Base-by-base conservation (phyloP, 53 echinoderm and acorn worm genomes). In the Echinometra lucunter region DNA sequence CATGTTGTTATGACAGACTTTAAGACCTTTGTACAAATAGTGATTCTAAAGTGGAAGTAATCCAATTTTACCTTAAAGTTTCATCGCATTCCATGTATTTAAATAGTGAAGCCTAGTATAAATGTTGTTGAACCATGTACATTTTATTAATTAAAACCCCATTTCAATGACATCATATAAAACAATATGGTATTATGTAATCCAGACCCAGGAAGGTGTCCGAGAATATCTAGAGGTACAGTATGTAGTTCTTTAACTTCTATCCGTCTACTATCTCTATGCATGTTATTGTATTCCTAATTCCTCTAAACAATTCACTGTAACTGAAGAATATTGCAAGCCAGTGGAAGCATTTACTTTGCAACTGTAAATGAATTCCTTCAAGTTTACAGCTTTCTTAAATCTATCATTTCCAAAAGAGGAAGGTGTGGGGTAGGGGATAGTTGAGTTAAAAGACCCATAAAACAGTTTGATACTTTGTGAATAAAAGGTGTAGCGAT, bases 151-250 rank as follows among this genome's bases (percentile, higher is more conserved):
- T 45, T 85, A 1, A 85, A 45, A 45, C 49, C 10, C 13, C 27
- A 8, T 45, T 85, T 45, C 34, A 47, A n/a, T 45, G n/a, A 85
- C 13, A 44, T 85, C 85, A 85, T 85, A n/a, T n/a, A 5, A 19
- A 10, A 7, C 27, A 60, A 57, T 63, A 35, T 32, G 45, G 16
- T 90, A 40, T 56, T 40, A 27, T 45, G 47, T 38, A 91, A 91
- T 47, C 27, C 45, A 94, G 94, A 94, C 94, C 0, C 94, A 94
- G 94, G 94, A 94, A 63, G 94, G 94, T 83, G 85, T 94, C 7
- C 57, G 42, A 44, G 94, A 94, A 85, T 83, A 94, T 60, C n/a
- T 94, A 60, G 82, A 94, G 94, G 94, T 94, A 94, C 85, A 85
- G 85, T 85, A 85, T 85, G 23, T 18, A 44, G 42, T 40, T 4